These are phyloP conservation scores for Solea solea DNA, from an alignment of 2,113 vertebrate species.

Conservation along the genomic window DNA sequence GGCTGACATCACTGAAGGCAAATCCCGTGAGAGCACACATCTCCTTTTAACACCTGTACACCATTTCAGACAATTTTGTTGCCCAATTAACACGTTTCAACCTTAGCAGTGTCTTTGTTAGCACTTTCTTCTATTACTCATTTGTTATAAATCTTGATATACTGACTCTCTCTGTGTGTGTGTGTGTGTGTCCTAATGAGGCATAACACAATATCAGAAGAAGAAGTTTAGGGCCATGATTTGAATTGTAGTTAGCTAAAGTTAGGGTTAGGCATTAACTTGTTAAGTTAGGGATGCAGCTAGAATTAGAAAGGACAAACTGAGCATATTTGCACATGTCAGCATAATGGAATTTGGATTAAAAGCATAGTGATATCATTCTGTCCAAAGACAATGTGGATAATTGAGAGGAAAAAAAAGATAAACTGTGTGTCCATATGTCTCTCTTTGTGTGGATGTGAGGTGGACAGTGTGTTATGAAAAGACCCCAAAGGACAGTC, in stretches of 20 bases:
- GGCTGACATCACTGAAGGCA: slow-evolving; percentile 26
- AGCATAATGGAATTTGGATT: neutral
- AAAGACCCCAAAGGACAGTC: slow-evolving; percentile 11
- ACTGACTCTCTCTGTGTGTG: too few species aligned
- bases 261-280: too few species aligned
- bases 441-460: slow-evolving; percentile 2
- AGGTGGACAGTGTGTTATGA: neutral
- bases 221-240: too few species aligned
- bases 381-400: neutral
- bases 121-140: too few species aligned
- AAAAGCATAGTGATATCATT: neutral
- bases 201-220: too few species aligned
- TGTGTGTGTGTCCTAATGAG: too few species aligned
- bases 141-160: too few species aligned
- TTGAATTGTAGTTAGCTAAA: too few species aligned
- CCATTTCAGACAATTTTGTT: neutral
- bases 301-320: neutral
- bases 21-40: slow-evolving; percentile 22
- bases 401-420: neutral
- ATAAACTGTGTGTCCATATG: neutral
- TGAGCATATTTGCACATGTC: neutral
- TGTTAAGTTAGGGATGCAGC: too few species aligned
- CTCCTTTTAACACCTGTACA: slow-evolving; percentile 1
- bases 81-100: neutral
- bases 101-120: too few species aligned